A percentile compares a stretch with the other conserved stretches of the same genome.
These are phyloP conservation scores for Pyrgilauda ruficollis DNA, from an alignment of 2,113 vertebrate species.

Conservation along the genomic window DNA sequence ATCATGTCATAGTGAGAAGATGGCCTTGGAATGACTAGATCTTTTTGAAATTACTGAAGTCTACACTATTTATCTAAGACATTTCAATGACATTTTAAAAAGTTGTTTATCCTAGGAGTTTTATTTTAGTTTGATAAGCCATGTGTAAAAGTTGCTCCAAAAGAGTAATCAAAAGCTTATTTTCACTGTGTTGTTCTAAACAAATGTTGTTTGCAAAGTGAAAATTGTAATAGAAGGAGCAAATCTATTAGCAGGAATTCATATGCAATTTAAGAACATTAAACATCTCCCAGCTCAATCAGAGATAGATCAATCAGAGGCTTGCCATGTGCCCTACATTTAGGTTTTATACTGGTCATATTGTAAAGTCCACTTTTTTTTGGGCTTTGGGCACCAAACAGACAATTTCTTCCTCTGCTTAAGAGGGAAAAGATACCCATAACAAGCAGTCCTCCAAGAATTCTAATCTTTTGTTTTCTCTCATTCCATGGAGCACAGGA, in stretches of 20 bases:
- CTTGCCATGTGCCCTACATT: neutral
- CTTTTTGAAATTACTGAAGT: slow-evolving; percentile 62
- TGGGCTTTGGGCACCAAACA: neutral
- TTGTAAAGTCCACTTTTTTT: neutral
- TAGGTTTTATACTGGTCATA: neutral
- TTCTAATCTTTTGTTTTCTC: slow-evolving; percentile 51
- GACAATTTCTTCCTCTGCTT: neutral
- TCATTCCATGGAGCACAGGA: slow-evolving; percentile 21
- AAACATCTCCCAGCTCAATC: neutral
- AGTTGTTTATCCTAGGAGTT: slow-evolving; percentile 24
- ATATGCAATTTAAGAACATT: neutral
- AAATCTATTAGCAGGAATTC: neutral
- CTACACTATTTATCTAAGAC: slow-evolving; percentile 37
- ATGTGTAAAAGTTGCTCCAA: neutral
- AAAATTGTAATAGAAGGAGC: neutral
- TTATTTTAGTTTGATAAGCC: neutral
- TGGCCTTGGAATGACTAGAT: slow-evolving; percentile 58
- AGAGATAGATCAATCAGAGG: neutral
- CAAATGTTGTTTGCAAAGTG: neutral
- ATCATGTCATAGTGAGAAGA: slow-evolving; percentile 63
- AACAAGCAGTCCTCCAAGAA: neutral
- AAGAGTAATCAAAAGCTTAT: neutral
- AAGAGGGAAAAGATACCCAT: neutral
- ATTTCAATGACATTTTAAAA: slow-evolving; percentile 46
- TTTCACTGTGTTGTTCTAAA: neutral